Evolutionary conservation across 2,888 invertebrate species (phyloP).

Genomic region (Sympetrum striolatum): DNA sequence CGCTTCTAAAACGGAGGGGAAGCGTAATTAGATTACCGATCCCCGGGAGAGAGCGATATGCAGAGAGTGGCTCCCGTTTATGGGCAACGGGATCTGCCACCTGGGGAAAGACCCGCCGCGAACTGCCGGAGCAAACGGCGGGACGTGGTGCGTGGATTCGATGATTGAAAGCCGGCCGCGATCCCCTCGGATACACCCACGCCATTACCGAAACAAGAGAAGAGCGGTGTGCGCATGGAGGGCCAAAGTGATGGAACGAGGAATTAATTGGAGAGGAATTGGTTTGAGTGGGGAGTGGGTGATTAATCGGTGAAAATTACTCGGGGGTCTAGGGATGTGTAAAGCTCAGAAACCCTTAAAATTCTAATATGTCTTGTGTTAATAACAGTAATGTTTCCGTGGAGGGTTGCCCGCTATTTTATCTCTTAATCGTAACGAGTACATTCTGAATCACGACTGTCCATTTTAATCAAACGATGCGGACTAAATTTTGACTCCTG

Average conservation of each 20-base stretch:
- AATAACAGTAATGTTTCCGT: neutral
- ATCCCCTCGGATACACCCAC: neutral
- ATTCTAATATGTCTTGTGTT: neutral
- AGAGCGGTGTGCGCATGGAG: neutral
- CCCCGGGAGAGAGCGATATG: neutral
- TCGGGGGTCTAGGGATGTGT: neutral
- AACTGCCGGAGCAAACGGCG: neutral
- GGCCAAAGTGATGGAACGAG: conserved; percentile 4
- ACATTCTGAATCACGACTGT: no score
- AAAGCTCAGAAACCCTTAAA: neutral
- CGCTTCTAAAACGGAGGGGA: neutral
- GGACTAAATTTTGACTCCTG: no score
- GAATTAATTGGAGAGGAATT: neutral
- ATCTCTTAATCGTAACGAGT: neutral
- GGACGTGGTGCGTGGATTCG: neutral
- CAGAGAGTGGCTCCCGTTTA: neutral
- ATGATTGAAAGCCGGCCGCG: neutral
- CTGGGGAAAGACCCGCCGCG: neutral
- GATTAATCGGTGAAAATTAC: no score
- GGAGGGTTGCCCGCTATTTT: no score
- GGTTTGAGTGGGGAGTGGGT: neutral
- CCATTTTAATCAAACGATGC: no score
- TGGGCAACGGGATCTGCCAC: neutral
- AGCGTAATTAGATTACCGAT: neutral
- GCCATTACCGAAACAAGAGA: neutral